Percentiles rank a stretch among this genome's conserved stretches.
Conservation (phyloP, 1,140 invertebrate genomes). For the Drosophila arawakana region DNA sequence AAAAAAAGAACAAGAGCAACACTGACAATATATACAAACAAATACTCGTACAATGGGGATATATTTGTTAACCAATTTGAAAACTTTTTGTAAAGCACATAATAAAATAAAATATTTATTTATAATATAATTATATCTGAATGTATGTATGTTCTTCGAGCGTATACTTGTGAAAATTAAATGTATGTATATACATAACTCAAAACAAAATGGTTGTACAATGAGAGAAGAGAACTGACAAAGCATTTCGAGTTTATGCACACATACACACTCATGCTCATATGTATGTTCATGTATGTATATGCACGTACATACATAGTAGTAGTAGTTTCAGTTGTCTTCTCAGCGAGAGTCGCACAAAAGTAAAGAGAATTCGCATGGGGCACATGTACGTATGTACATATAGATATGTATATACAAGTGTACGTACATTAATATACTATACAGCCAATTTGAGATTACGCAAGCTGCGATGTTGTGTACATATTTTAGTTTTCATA, state of each 20-base stretch:
- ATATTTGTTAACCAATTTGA: constrained; percentile 16
- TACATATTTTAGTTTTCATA: constrained; percentile 52
- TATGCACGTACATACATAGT: background rate
- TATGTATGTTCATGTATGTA: constrained; percentile 22
- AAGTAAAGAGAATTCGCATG: constrained; percentile 50
- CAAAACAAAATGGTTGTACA: constrained; percentile 34
- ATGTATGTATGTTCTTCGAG: constrained; percentile 6
- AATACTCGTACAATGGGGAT: constrained; percentile 16
- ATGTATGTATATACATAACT: constrained; percentile 17
- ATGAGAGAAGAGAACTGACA: constrained; percentile 36
- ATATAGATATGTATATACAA: constrained; percentile 27
- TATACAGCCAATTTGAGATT: constrained; percentile 62
- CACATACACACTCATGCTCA: constrained; percentile 14
- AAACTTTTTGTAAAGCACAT: background rate
- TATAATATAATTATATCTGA: constrained; percentile 24
- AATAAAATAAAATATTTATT: constrained; percentile 23
- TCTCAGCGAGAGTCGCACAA: constrained; percentile 32
- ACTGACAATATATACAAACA: constrained; percentile 21
- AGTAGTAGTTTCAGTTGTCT: constrained; percentile 44
- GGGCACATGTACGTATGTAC: constrained; percentile 40
- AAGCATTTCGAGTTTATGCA: constrained; percentile 45
- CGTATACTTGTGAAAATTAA: constrained; percentile 15
- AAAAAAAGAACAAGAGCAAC: constrained; percentile 25
- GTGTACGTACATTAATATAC: constrained; percentile 32
- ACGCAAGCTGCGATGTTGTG: constrained; percentile 57